Conservation (phyloP, 2,113 vertebrate species). For the Lucifuga dentata region DNA sequence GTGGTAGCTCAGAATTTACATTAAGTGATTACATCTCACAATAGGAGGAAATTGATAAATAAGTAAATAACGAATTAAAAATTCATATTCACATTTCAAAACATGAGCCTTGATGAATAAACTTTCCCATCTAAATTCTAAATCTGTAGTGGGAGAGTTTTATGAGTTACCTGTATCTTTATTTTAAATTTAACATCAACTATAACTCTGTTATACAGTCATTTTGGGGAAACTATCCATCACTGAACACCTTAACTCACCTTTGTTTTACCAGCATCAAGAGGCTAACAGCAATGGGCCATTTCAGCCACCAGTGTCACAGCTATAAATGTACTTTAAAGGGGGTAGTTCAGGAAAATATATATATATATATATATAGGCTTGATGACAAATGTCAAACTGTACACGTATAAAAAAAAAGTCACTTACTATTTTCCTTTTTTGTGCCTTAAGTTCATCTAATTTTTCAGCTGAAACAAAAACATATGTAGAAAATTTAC, state of each 20-base stretch:
- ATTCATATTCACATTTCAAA: neutral
- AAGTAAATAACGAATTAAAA: neutral
- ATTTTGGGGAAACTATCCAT: neutral
- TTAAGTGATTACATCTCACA: neutral
- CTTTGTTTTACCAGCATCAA: neutral
- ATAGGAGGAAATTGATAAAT: neutral
- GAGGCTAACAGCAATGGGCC: neutral
- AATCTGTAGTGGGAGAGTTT: too few species aligned
- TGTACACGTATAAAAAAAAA: neutral
- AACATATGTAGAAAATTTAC: conserved; percentile 6
- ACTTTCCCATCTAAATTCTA: too few species aligned
- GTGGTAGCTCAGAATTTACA: neutral
- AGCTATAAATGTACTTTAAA: neutral
- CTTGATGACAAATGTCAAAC: neutral
- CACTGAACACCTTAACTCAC: neutral
- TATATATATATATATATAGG: too few species aligned
- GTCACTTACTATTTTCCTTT: conserved; percentile 96
- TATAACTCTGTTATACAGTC: neutral
- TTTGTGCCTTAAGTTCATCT: conserved; percentile 92
- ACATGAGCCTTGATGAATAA: neutral
- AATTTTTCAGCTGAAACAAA: conserved; percentile 90
- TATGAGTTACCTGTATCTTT: too few species aligned
- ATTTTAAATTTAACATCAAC: neutral
- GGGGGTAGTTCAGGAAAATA: neutral
- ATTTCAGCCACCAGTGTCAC: neutral